These are phyloP conservation scores for Lates calcarifer DNA, from an alignment of 2,113 vertebrate species.

Conservation along the genomic window DNA sequence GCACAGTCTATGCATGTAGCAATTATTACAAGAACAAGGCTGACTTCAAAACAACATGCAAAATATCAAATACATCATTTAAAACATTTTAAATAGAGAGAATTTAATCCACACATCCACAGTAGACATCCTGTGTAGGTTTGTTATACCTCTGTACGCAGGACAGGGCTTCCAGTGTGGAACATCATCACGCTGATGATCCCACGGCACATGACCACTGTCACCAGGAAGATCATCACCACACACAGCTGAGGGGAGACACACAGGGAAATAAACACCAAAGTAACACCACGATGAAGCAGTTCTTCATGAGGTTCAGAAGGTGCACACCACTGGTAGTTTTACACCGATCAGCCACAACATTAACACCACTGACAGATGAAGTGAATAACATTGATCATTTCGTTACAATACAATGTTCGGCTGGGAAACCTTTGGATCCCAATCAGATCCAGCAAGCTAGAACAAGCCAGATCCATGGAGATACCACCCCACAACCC, in stretches of 20 bases:
- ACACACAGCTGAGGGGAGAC: slow-evolving; percentile 80
- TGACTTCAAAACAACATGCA: neutral
- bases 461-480: no score
- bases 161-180: slow-evolving; percentile 82
- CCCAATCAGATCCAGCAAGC: no score
- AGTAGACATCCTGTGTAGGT: neutral
- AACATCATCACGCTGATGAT: slow-evolving; percentile 87
- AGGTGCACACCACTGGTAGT: neutral
- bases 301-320: neutral
- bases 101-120: neutral
- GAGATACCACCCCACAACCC: no score
- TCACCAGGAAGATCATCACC: slow-evolving; percentile 88
- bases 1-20: neutral
- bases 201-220: slow-evolving; percentile 86
- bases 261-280: neutral
- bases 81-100: neutral
- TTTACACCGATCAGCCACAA: no score
- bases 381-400: no score
- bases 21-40: neutral
- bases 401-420: no score
- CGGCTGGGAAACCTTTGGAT: no score
- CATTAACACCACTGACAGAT: no score
- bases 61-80: neutral
- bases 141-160: slow-evolving; percentile 83
- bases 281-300: no score